Evolutionary conservation across 2,113 vertebrate genomes (phyloP).

Genomic region (Nibea coibor): DNA sequence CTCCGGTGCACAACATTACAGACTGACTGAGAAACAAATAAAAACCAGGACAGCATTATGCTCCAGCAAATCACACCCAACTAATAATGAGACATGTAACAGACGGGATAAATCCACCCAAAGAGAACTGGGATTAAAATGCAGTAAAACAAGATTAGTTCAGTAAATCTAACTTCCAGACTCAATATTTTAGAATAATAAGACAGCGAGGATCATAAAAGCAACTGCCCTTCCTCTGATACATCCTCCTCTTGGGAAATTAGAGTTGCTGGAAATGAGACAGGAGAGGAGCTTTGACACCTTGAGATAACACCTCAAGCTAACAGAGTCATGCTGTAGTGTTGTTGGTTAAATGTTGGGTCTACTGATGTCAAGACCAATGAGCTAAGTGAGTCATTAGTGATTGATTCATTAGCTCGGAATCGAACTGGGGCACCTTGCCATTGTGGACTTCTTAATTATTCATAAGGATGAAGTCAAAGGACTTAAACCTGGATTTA

Average conservation of each 20-base stretch:
- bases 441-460: slow-evolving; percentile 68
- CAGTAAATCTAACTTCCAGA: slow-evolving; percentile 16
- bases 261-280: slow-evolving; percentile 26
- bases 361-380: slow-evolving; percentile 61
- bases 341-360: slow-evolving; percentile 65
- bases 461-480: slow-evolving; percentile 71
- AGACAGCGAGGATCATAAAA: slow-evolving; percentile 24
- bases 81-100: slow-evolving; percentile 14
- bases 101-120: not conserved
- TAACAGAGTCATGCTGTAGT: slow-evolving; percentile 44
- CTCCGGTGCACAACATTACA: not conserved
- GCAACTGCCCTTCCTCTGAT: not conserved
- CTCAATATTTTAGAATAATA: slow-evolving; percentile 18
- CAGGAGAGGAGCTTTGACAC: slow-evolving; percentile 31
- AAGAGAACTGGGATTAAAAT: slow-evolving; percentile 21
- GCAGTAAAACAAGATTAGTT: slow-evolving; percentile 30
- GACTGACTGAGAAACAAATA: not conserved
- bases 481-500: slow-evolving; percentile 68
- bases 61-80: not conserved
- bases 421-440: slow-evolving; percentile 72
- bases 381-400: slow-evolving; percentile 78
- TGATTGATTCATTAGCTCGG: slow-evolving; percentile 73
- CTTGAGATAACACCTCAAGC: slow-evolving; percentile 19
- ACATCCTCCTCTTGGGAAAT: slow-evolving; percentile 37
- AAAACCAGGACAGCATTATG: not conserved